A percentile compares a stretch with the other conserved stretches of the same genome.
These are phyloP conservation scores for Dasypus novemcinctus DNA, from an alignment of 2,113 vertebrate genomes.

Conservation along the genomic window DNA sequence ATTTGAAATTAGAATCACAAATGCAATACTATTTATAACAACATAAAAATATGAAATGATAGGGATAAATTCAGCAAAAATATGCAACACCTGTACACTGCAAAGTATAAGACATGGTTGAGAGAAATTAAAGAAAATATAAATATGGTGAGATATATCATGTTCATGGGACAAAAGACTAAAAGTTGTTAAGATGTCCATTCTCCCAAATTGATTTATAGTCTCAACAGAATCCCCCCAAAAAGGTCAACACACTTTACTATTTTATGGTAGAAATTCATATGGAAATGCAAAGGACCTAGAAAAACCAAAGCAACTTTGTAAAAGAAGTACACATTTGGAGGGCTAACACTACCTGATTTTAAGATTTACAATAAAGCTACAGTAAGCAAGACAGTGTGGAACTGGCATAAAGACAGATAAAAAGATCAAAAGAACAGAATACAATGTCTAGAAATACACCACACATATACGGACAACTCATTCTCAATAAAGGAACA, in stretches of 20 bases:
- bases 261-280: background rate
- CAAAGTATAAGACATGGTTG: background rate
- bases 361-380: background rate
- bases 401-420: no score
- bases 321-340: background rate
- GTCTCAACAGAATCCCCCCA: no score
- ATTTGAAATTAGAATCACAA: no score
- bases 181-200: background rate
- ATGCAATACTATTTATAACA: background rate
- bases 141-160: no score
- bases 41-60: background rate
- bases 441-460: background rate
- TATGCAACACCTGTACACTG: background rate
- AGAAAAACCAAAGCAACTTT: background rate
- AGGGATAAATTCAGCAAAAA: background rate
- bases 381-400: background rate
- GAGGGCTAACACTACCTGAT: background rate
- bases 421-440: background rate
- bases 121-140: background rate
- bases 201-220: no score
- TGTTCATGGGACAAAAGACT: no score
- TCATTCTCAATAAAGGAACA: background rate
- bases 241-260: no score
- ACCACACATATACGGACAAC: background rate
- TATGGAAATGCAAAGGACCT: background rate